Evolutionary conservation across 2,113 vertebrate genomes (phyloP), one percentile per base, ranked within the genome.

Genomic region (Thamnaconus septentrionalis): DNA sequence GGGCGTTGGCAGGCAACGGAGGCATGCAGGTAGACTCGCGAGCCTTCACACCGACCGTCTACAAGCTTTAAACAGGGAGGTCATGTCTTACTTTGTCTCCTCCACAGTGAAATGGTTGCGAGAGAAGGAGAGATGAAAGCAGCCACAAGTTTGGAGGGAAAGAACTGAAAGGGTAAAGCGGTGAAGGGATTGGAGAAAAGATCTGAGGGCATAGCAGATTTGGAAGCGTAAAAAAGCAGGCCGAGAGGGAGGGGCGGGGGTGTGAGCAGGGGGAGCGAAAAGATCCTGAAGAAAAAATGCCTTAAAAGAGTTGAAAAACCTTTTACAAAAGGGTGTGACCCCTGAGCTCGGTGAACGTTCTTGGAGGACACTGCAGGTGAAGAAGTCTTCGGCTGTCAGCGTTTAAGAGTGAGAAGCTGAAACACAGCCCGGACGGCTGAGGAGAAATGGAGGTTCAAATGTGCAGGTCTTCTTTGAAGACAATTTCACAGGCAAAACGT

Each of bases 61-160:
- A 56, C 59, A 65, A 46, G 63, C 45, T 54, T 67, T 73, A 49
- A 53, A 61, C n/a, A 31, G 8, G 51, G 60, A 71, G 72, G 72
- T 70, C 60, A 68, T 53, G 66, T 68, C 59, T 73, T 67, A 53
- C 50, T 75, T 66, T 65, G 56, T 62, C 51, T 80, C n/a, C 51
- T 62, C 65, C 6, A 41, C 40, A 66, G 62, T 51, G 52, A 66
- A 71, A 68, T 52, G 8, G 0, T 69, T 66, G 41, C 47, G 73
- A 69, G 52, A 51, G 44, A 3, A 43, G 18, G 64, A 40, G 43
- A 67, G 78, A 80, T 53, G 50, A 64, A 69, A 62, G 53, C 12
- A 41, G 56, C 42, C 66, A n/a, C 51, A 59, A 56, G 75, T 82
- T 77, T 64, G 47, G 53, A 40, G 31, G 41, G 52, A 64, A 41